Evolutionary conservation across 2,888 invertebrate species (phyloP), one percentile per base, ranked within the genome.

Genomic region (Griposia aprilina): DNA sequence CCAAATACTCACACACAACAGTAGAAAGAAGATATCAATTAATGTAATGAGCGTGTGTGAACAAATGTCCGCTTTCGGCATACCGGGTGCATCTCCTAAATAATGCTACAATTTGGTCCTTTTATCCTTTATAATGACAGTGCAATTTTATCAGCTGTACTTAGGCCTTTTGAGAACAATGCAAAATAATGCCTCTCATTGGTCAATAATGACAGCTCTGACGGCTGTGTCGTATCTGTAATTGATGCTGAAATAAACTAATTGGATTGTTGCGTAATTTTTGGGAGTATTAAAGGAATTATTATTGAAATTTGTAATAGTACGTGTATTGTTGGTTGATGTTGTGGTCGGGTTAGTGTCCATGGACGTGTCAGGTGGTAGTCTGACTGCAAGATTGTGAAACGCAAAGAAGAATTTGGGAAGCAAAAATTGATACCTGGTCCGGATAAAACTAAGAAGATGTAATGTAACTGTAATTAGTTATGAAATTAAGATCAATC

Each of bases 11-110:
- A 78, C 74, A 59, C n/a, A 74, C 83, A 80, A 74, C 82, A 76
- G 13, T 83, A 26, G n/a, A 74, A 74, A 76, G 75, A 85, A 79
- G 65, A 71, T 74, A 71, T 82, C 75, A 79, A 84, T 85, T 85
- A 66, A 76, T 63, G 66, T 85, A 84, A 85, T 84, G 71, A 85
- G 71, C 20, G 65, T 76, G 83, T 80, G 85, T 78, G 85, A 84
- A 85, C 75, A 76, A 76, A 55, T 71, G 79, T 62, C 41, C 62
- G 10, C n/a, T 30, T 59, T 70, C 52, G 52, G 74, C 55, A 85
- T 76, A 82, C 82, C 83, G 80, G 85, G 69, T 67, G 86, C 85
- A 60, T 52, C 70, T 70, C 63, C 79, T 75, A 79, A 82, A 85
- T 85, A 85, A 83, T 83, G 52, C 57, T 70, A 75, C 80, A 85